A percentile compares a stretch with the other conserved stretches of the same genome.
Conservation (phyloP, 2,797 vertebrate genomes). For the Hippoglossus hippoglossus region DNA sequence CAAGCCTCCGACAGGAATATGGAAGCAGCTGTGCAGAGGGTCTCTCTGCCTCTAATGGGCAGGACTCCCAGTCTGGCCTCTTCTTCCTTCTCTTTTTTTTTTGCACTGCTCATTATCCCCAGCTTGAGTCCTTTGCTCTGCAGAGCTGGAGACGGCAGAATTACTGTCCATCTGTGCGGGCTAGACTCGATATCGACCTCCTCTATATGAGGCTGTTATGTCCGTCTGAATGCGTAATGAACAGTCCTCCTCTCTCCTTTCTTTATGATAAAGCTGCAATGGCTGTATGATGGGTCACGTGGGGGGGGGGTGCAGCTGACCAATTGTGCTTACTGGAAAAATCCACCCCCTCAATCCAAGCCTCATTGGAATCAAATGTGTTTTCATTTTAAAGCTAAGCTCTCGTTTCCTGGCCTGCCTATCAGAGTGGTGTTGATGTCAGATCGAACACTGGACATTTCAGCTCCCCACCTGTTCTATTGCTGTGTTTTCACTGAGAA, state of each 20-base stretch:
- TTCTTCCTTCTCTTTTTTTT: slow-evolving; percentile 38
- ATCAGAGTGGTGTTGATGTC: slow-evolving; percentile 49
- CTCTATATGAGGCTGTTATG: slow-evolving; percentile 67
- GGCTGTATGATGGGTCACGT: slow-evolving; percentile 28
- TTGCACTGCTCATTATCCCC: slow-evolving; percentile 73
- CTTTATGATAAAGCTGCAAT: slow-evolving; percentile 48
- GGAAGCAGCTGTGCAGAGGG: slow-evolving; percentile 78
- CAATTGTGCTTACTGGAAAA: slow-evolving; percentile 66
- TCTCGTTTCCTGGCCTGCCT: slow-evolving; percentile 32
- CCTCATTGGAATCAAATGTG: slow-evolving; percentile 60
- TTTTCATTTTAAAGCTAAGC: slow-evolving; percentile 57
- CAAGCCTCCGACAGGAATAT: slow-evolving; percentile 64
- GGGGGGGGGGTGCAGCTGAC: slow-evolving; percentile 31
- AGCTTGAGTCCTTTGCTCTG: slow-evolving; percentile 58
- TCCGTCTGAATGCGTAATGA: slow-evolving; percentile 75
- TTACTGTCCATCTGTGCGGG: slow-evolving; percentile 80
- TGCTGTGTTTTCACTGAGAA: slow-evolving; percentile 40
- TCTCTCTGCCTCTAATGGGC: slow-evolving; percentile 73
- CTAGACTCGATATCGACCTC: slow-evolving; percentile 64
- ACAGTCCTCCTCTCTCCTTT: slow-evolving; percentile 47
- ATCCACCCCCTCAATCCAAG: slow-evolving; percentile 56
- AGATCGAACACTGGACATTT: slow-evolving; percentile 47
- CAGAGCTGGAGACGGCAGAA: slow-evolving; percentile 63
- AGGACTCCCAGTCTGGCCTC: slow-evolving; percentile 65
- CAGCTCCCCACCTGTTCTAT: slow-evolving; percentile 47